These are phyloP conservation scores for Myripristis jacobus DNA, from an alignment of 2,797 vertebrate species.

Conservation along the genomic window DNA sequence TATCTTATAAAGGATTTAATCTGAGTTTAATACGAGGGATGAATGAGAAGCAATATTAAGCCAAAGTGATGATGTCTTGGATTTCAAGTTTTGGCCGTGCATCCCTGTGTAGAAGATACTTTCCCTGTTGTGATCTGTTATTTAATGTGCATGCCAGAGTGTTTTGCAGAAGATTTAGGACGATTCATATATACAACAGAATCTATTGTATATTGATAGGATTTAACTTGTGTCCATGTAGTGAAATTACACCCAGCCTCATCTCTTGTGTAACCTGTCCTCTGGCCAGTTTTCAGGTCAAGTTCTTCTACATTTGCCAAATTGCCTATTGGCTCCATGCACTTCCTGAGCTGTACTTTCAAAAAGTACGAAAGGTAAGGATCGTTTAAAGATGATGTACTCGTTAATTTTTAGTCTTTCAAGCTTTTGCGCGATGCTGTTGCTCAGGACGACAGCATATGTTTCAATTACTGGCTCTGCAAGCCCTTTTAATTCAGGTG, in stretches of 20 bases:
- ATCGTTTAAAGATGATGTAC: not conserved
- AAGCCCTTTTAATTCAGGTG: not conserved
- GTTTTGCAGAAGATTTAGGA: not conserved
- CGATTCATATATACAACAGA: not conserved
- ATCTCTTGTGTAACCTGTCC: constrained; percentile 33
- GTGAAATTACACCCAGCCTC: not conserved
- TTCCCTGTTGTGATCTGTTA: not conserved
- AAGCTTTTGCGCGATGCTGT: not conserved
- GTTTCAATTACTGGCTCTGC: not conserved
- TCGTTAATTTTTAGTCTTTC: not conserved
- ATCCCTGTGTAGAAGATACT: not conserved
- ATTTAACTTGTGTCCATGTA: not conserved
- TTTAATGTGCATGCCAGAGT: not conserved
- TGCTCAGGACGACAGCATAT: not conserved
- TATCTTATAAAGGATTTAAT: not conserved
- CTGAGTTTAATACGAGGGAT: not conserved
- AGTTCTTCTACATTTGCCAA: constrained; percentile 93
- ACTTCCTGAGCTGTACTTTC: constrained; percentile 89
- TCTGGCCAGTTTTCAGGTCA: constrained; percentile 88
- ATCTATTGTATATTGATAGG: not conserved
- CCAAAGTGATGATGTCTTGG: not conserved
- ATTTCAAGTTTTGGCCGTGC: not conserved
- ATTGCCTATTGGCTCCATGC: constrained; percentile 91
- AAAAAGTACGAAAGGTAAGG: constrained; percentile 88
- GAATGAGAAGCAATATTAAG: not conserved